phyloP scores from a whole-genome alignment of 2,797 vertebrate genomes.

The Tarsius wallacei region DNA sequence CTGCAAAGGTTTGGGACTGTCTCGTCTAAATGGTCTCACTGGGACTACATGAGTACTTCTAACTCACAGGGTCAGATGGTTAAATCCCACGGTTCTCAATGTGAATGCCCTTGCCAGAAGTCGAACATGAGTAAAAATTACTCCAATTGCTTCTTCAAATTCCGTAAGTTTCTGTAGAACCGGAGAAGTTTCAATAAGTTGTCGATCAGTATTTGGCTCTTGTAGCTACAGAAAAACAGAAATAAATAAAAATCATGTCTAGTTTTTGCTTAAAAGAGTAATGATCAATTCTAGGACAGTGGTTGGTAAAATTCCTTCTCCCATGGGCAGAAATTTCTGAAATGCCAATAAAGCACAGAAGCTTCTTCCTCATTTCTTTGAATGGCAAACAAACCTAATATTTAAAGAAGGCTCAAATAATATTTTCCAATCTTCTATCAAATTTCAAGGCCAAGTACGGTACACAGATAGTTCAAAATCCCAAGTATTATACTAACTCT shows the following conservation, averaged over 20 bases:
- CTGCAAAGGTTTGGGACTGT: background rate
- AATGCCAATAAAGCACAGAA: conserved; percentile 75
- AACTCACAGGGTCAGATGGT: conserved; percentile 99
- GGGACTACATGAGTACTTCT: background rate
- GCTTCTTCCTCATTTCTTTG: conserved; percentile 66
- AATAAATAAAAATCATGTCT: conserved; percentile 57
- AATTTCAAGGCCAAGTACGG: conserved; percentile 78
- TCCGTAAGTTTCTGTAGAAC: conserved; percentile 98
- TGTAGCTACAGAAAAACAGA: conserved; percentile 93
- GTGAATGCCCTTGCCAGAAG: conserved; percentile 98
- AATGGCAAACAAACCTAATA: conserved; percentile 84
- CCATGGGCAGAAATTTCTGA: conserved; percentile 71
- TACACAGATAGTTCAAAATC: conserved; percentile 81
- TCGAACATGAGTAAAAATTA: conserved; percentile 97
- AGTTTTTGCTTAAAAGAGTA: conserved; percentile 60
- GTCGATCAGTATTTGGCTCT: conserved; percentile 97
- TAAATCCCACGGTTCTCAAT: conserved; percentile 98
- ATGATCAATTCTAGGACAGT: conserved; percentile 67
- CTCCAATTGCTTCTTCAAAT: conserved; percentile 97
- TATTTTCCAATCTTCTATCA: conserved; percentile 82
- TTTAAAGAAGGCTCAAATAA: conserved; percentile 85
- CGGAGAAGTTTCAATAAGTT: conserved; percentile 98
- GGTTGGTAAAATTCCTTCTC: conserved; percentile 72
- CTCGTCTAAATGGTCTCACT: background rate
- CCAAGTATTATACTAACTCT: conserved; percentile 63